phyloP scores from a whole-genome alignment of 2,797 vertebrate genomes.

The Crenichthys baileyi region DNA sequence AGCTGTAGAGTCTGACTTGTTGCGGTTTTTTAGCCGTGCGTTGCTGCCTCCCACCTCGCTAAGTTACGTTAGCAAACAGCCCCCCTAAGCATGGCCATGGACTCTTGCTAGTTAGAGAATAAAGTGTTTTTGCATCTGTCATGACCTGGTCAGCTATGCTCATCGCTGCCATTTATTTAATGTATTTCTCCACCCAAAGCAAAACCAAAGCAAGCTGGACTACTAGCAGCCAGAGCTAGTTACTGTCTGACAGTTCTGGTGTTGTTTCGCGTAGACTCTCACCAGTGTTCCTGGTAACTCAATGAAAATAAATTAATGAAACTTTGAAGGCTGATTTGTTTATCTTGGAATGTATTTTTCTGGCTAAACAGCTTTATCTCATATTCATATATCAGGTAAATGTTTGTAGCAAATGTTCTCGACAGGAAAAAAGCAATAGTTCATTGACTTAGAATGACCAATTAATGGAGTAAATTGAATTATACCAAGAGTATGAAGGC shows the following conservation, averaged over 20 bases:
- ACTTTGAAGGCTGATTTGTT: background rate
- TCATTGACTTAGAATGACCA: background rate
- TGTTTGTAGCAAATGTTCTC: background rate
- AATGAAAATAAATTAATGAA: background rate
- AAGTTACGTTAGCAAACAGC: slow-evolving; percentile 54
- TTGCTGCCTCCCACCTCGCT: slow-evolving; percentile 44
- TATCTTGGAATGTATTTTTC: background rate
- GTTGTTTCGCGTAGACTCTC: background rate
- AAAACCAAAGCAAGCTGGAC: slow-evolving; percentile 28
- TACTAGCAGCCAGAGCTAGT: slow-evolving; percentile 50
- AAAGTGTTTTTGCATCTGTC: background rate
- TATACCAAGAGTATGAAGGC: background rate
- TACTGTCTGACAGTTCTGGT: slow-evolving; percentile 31
- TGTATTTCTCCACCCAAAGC: background rate
- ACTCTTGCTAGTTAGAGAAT: background rate
- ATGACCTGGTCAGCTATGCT: background rate
- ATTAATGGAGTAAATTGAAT: background rate
- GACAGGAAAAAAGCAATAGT: background rate
- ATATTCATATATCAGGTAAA: background rate
- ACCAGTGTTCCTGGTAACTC: background rate
- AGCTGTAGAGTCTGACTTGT: slow-evolving; percentile 35
- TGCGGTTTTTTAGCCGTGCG: slow-evolving; percentile 20
- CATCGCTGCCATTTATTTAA: background rate
- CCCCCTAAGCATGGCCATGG: slow-evolving; percentile 17
- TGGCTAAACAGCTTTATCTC: background rate